Evolutionary conservation across 1,140 invertebrate species (phyloP).

Genomic region (Drosophila bipectinata): DNA sequence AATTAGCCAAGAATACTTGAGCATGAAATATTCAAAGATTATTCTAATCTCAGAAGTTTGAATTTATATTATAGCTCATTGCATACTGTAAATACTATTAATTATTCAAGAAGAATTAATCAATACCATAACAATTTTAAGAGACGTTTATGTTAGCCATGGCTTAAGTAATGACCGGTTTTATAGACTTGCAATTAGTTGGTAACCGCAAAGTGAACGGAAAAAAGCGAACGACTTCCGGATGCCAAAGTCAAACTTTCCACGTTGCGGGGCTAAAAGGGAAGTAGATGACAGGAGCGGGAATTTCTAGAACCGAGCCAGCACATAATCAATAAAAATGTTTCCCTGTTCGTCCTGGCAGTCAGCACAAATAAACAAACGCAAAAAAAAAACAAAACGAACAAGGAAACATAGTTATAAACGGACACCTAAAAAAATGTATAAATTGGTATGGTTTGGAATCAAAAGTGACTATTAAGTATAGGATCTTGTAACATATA

Average conservation of each 20-base stretch:
- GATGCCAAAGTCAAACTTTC: conserved; percentile 42
- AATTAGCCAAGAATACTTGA: conserved; percentile 3
- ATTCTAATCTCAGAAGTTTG: background rate
- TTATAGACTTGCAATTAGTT: conserved; percentile 58
- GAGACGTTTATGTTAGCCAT: background rate
- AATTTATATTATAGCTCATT: background rate
- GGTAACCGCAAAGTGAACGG: conserved; percentile 28
- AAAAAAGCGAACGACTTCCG: conserved; percentile 61
- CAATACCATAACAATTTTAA: background rate
- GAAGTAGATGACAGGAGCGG: conserved; percentile 3
- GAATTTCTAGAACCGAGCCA: conserved; percentile 23
- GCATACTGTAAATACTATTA: background rate
- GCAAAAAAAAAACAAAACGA: conserved; percentile 19
- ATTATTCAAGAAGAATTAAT: background rate
- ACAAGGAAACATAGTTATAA: conserved; percentile 20
- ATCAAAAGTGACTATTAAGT: background rate
- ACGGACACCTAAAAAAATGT: background rate
- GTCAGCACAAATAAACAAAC: conserved; percentile 30
- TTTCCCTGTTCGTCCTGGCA: conserved; percentile 7
- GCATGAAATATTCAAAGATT: conserved; percentile 12
- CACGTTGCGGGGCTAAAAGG: conserved; percentile 21
- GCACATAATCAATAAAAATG: conserved; percentile 73
- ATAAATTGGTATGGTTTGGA: background rate
- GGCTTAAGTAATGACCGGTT: background rate
- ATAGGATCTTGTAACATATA: too few relatives aligned